phyloP scores from a whole-genome alignment of 2,113 vertebrate species.

The Saguinus imperator region DNA sequence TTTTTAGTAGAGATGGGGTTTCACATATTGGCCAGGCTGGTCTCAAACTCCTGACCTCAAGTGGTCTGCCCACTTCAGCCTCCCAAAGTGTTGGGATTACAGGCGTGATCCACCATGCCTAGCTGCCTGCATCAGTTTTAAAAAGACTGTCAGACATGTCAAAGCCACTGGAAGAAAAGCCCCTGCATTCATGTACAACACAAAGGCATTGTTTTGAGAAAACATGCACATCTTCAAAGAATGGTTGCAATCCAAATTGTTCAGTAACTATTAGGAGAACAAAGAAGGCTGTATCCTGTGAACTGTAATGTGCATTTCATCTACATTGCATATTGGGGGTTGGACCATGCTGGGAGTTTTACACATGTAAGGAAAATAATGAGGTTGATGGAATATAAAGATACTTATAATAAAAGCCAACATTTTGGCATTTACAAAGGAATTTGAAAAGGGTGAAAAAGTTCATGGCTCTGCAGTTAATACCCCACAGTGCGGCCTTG shows the following conservation, averaged over 20 bases:
- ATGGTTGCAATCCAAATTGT: background rate
- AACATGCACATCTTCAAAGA: conserved; percentile 23
- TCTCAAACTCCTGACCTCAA: too few relatives aligned
- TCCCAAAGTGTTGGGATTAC: too few relatives aligned
- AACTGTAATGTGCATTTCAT: background rate
- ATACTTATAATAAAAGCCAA: background rate
- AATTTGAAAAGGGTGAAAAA: background rate
- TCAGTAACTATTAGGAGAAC: background rate
- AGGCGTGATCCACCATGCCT: too few relatives aligned
- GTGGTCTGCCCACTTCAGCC: too few relatives aligned
- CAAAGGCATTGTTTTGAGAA: background rate
- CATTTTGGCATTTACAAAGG: background rate
- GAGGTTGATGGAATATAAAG: background rate
- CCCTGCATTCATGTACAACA: background rate
- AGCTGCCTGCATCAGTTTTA: background rate
- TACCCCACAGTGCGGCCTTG: background rate
- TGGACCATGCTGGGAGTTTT: background rate
- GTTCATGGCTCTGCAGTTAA: background rate
- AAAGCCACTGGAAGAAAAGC: background rate
- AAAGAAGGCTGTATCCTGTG: background rate
- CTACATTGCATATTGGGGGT: background rate
- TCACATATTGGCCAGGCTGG: too few relatives aligned
- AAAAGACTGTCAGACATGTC: conserved; percentile 26
- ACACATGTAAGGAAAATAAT: background rate
- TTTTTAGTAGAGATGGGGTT: too few relatives aligned